Evolutionary conservation across 2,113 vertebrate species (phyloP).

Genomic region (Pangasianodon hypophthalmus): DNA sequence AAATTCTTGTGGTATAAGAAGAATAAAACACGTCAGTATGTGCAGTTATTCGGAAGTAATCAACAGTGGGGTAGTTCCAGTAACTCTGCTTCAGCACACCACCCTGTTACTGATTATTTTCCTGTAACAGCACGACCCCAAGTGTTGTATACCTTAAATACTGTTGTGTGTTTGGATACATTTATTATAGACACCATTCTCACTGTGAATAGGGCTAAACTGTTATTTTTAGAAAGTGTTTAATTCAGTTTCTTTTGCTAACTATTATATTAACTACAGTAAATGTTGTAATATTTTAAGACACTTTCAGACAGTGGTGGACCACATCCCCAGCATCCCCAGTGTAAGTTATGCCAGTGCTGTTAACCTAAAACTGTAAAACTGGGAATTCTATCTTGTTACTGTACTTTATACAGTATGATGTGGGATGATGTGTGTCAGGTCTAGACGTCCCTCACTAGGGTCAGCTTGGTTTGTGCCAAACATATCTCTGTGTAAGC

Average conservation of each 20-base stretch:
- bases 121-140: not conserved
- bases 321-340: not conserved
- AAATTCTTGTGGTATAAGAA: not conserved
- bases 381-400: not conserved
- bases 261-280: too few relatives aligned
- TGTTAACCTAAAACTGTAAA: too few relatives aligned
- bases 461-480: too few relatives aligned
- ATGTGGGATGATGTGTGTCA: not conserved
- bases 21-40: not conserved
- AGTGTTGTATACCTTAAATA: too few relatives aligned
- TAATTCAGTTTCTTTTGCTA: too few relatives aligned
- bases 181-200: too few relatives aligned
- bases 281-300: too few relatives aligned
- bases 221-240: too few relatives aligned
- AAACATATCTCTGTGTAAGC: too few relatives aligned
- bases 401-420: not conserved
- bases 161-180: too few relatives aligned
- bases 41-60: not conserved
- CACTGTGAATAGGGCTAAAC: too few relatives aligned
- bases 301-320: not conserved
- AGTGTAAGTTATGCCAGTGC: not conserved
- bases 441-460: not conserved
- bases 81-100: not conserved
- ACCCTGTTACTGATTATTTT: not conserved
- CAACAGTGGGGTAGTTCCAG: not conserved